Evolutionary conservation across 2,888 invertebrate genomes (phyloP).

Genomic region (Volucella zonaria): DNA sequence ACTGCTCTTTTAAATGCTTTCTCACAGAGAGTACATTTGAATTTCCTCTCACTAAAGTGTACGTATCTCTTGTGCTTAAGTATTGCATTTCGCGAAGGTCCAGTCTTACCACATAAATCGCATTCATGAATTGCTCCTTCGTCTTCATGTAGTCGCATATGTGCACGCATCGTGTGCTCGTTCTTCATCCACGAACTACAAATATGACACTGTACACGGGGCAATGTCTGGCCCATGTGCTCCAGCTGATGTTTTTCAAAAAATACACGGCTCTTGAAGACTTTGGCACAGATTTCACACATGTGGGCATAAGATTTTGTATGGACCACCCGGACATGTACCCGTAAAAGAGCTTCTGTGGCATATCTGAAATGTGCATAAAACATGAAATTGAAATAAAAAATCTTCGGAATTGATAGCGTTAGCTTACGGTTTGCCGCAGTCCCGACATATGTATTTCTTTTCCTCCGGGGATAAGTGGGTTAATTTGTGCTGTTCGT

Average conservation of each 20-base stretch:
- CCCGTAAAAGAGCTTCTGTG: slow-evolving; percentile 70
- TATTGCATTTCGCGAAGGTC: slow-evolving; percentile 75
- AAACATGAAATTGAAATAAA: not conserved
- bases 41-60: slow-evolving; percentile 74
- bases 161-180: slow-evolving; percentile 74
- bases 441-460: slow-evolving; percentile 78
- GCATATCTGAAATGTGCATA: slow-evolving; percentile 64
- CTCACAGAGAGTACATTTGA: slow-evolving; percentile 74
- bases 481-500: slow-evolving; percentile 75
- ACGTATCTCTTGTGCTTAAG: slow-evolving; percentile 76
- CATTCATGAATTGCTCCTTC: slow-evolving; percentile 73
- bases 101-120: slow-evolving; percentile 75
- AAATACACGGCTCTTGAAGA: slow-evolving; percentile 74
- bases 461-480: slow-evolving; percentile 73
- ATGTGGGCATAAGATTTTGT: slow-evolving; percentile 73
- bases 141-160: slow-evolving; percentile 74
- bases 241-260: slow-evolving; percentile 75
- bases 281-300: slow-evolving; percentile 75
- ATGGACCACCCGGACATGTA: slow-evolving; percentile 74
- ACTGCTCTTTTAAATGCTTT: slow-evolving; percentile 75
- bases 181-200: slow-evolving; percentile 76
- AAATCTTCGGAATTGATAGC: not conserved
- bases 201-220: slow-evolving; percentile 74
- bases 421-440: slow-evolving; percentile 78
- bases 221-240: slow-evolving; percentile 73